These are phyloP conservation scores for Lycorma delicatula DNA, from an alignment of 1,140 invertebrate species.

Conservation along the genomic window DNA sequence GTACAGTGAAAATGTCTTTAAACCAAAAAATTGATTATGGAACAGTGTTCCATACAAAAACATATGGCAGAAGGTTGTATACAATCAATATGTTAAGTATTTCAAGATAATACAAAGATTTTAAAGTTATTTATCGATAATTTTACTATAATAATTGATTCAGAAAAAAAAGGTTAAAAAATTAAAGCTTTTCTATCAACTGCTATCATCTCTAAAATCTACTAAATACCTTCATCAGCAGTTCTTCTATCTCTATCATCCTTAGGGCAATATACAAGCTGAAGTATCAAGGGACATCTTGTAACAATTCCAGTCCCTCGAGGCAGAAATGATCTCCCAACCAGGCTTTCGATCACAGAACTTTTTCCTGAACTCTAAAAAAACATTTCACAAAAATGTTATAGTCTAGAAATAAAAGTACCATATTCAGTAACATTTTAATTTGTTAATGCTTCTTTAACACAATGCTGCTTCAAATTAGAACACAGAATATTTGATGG, in stretches of 20 bases:
- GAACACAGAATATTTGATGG: too few relatives aligned
- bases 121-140: too few relatives aligned
- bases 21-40: too few relatives aligned
- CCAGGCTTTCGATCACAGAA: slow-evolving; percentile 96
- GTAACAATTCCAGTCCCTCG: slow-evolving; percentile 97
- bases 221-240: slow-evolving; percentile 80
- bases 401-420: slow-evolving; percentile 5
- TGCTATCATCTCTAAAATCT: too few relatives aligned
- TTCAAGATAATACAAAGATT: too few relatives aligned
- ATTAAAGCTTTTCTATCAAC: too few relatives aligned
- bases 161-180: too few relatives aligned
- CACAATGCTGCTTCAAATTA: neutral
- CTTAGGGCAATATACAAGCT: slow-evolving; percentile 84
- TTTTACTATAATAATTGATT: neutral
- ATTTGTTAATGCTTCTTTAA: slow-evolving; percentile 26
- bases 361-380: slow-evolving; percentile 96
- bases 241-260: slow-evolving; percentile 78
- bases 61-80: too few relatives aligned
- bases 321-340: slow-evolving; percentile 96
- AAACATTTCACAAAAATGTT: neutral
- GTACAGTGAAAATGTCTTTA: too few relatives aligned
- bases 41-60: too few relatives aligned
- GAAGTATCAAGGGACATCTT: slow-evolving; percentile 84
- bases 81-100: too few relatives aligned
- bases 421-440: neutral